A percentile compares a stretch with the other conserved stretches of the same genome.
phyloP scores from a whole-genome alignment of 2,113 vertebrate genomes.

The Boulengeromyrus knoepffleri region DNA sequence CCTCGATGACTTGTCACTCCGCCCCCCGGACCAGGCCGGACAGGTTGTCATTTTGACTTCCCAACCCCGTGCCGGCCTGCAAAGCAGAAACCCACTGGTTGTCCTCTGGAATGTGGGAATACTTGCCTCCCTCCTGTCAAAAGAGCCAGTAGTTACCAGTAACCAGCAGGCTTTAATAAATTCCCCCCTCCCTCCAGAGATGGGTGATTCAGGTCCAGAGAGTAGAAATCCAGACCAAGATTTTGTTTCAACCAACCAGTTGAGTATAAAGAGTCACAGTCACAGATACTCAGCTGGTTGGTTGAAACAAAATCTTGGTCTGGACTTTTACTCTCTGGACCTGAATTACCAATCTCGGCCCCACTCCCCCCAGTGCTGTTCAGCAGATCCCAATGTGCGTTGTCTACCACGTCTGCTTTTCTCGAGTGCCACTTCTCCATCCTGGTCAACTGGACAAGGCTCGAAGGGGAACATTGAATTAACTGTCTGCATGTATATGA shows the following conservation, averaged over 20 bases:
- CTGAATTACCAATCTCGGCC: neutral
- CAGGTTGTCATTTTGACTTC: neutral
- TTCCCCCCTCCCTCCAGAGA: neutral
- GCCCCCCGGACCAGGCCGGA: neutral
- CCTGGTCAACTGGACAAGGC: neutral
- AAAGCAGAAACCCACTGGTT: neutral
- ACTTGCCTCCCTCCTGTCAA: neutral
- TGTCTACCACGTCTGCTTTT: neutral
- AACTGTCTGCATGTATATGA: neutral
- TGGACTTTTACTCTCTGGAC: neutral
- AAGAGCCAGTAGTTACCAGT: neutral
- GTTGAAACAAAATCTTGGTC: neutral
- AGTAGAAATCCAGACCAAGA: neutral
- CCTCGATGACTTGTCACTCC: neutral
- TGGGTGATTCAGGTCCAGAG: neutral
- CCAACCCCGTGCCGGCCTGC: neutral
- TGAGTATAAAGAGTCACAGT: neutral
- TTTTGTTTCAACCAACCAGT: neutral
- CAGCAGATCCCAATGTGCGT: neutral
- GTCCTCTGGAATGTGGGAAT: neutral
- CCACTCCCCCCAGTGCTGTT: neutral
- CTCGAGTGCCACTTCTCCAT: neutral
- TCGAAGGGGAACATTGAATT: neutral
- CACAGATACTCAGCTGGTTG: neutral
- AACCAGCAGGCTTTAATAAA: neutral